Conservation (phyloP, 2,113 vertebrate genomes). For the Conger conger region DNA sequence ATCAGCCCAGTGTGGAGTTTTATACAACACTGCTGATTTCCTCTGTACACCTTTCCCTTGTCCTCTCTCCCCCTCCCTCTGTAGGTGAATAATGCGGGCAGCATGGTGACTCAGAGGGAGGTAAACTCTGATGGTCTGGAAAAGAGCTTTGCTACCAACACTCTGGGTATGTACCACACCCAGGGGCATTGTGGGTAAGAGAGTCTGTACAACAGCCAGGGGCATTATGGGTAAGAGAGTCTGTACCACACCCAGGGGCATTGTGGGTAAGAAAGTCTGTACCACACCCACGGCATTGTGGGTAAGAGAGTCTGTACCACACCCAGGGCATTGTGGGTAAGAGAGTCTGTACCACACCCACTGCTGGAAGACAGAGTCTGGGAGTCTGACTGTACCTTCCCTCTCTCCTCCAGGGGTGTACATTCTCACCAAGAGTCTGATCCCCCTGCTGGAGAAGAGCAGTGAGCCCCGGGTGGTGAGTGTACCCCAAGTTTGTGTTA, state of each 20-base stretch:
- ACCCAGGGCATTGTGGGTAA: not conserved
- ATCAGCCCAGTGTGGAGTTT: not conserved
- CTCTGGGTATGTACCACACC: slow-evolving; percentile 56
- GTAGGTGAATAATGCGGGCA: slow-evolving; percentile 74
- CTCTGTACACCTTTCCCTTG: not conserved
- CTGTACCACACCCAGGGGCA: slow-evolving; percentile 10
- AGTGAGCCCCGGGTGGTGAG: slow-evolving; percentile 75
- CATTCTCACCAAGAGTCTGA: slow-evolving; percentile 72
- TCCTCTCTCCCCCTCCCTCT: not conserved
- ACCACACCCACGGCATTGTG: slow-evolving; percentile 47
- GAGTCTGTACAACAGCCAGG: no score
- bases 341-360: not conserved
- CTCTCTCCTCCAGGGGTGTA: slow-evolving; percentile 57
- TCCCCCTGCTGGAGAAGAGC: slow-evolving; percentile 74
- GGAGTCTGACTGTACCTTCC: not conserved
- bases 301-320: slow-evolving; percentile 53
- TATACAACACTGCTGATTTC: not conserved
- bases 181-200: no score
- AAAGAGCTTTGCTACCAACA: slow-evolving; percentile 73
- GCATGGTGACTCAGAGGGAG: slow-evolving; percentile 72
- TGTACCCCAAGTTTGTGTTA: slow-evolving; percentile 1
- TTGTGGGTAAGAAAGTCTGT: slow-evolving; percentile 61
- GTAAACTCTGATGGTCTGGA: slow-evolving; percentile 70
- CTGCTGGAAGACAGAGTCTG: no score
- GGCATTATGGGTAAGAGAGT: no score